Evolutionary conservation across 1,140 invertebrate genomes (phyloP).

Genomic region (Ceratina japonica): DNA sequence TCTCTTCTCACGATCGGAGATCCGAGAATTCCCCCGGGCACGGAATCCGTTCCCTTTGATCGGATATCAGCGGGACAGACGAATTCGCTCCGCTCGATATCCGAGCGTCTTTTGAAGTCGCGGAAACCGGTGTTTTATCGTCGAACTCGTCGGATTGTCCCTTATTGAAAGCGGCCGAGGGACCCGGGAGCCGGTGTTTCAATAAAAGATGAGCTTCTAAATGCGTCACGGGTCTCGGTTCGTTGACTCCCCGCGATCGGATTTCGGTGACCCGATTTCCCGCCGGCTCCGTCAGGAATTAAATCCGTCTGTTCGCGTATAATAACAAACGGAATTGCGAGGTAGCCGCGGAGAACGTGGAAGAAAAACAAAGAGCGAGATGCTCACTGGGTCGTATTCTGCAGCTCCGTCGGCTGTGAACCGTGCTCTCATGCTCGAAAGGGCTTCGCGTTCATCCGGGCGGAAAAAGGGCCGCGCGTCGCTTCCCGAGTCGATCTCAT

Average conservation of each 20-base stretch:
- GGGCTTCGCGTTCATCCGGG: not conserved
- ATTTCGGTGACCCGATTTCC: slow-evolving; percentile 39
- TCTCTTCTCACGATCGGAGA: not conserved
- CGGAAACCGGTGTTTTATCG: not conserved
- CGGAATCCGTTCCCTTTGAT: not conserved
- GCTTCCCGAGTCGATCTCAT: not conserved
- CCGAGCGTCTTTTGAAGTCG: not conserved
- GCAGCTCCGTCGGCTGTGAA: slow-evolving; percentile 16
- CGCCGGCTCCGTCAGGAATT: slow-evolving; percentile 5
- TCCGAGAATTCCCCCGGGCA: not conserved
- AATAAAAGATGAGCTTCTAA: slow-evolving; percentile 48
- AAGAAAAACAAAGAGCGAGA: not conserved
- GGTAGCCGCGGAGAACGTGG: not conserved
- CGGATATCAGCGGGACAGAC: not conserved
- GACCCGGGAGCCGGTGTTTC: slow-evolving; percentile 20
- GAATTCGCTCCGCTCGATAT: not conserved
- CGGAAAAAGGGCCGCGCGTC: slow-evolving; percentile 11
- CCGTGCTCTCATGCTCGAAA: slow-evolving; percentile 14
- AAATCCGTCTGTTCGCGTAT: not conserved
- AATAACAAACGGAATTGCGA: not conserved
- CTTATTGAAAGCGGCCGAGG: not conserved
- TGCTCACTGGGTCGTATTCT: slow-evolving; percentile 16
- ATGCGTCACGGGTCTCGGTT: slow-evolving; percentile 43
- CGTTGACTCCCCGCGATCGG: slow-evolving; percentile 32
- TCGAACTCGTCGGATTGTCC: not conserved